Conservation (phyloP, 1,140 invertebrate genomes). For the Battus philenor region DNA sequence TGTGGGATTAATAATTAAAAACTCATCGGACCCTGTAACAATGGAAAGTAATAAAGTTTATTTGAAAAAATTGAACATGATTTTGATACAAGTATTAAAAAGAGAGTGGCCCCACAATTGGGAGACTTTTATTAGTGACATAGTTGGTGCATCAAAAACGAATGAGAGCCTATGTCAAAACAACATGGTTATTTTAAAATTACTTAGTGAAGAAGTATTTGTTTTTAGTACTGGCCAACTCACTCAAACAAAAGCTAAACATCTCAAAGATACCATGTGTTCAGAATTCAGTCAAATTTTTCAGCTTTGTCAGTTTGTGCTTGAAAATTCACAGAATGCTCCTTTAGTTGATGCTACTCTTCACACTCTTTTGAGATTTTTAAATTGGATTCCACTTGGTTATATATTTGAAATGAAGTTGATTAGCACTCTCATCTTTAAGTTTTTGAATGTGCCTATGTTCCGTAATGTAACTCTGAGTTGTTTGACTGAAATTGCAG, state of each 20-base stretch:
- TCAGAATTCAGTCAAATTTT: slow-evolving; percentile 99
- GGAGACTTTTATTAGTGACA: slow-evolving; percentile 99
- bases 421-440: slow-evolving; percentile 95
- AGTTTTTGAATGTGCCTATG: slow-evolving; percentile 98
- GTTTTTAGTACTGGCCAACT: slow-evolving; percentile 98
- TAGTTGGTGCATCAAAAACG: slow-evolving; percentile 98
- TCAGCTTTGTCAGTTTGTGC: slow-evolving; percentile 97
- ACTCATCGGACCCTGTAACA: slow-evolving; percentile 92
- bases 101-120: slow-evolving; percentile 99
- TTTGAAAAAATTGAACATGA: slow-evolving; percentile 99
- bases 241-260: slow-evolving; percentile 99
- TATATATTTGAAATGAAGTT: slow-evolving; percentile 99
- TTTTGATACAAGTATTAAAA: slow-evolving; percentile 98
- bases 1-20: slow-evolving; percentile 98
- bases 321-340: slow-evolving; percentile 98
- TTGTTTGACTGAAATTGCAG: slow-evolving; percentile 98
- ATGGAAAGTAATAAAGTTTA: slow-evolving; percentile 97
- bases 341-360: slow-evolving; percentile 95
- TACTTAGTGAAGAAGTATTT: slow-evolving; percentile 99
- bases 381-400: slow-evolving; percentile 99
- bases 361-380: slow-evolving; percentile 96
- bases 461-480: slow-evolving; percentile 99
- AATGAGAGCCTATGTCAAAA: slow-evolving; percentile 99
- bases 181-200: slow-evolving; percentile 98
- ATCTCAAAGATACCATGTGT: slow-evolving; percentile 99